Base-by-base conservation (phyloP, 2,797 vertebrate species). In the Platalea minor region DNA sequence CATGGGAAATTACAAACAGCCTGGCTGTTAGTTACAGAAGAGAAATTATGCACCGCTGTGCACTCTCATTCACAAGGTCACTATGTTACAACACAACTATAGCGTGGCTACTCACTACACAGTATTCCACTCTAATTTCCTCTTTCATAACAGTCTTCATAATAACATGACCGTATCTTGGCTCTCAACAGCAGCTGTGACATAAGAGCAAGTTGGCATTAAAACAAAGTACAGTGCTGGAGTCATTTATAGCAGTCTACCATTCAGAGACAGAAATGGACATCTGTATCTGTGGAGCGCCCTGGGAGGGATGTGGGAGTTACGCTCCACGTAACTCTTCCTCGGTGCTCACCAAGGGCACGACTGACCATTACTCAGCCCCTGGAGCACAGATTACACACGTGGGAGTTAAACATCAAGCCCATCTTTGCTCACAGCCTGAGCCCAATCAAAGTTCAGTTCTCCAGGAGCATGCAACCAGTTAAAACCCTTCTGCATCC, bases 1-100 rank as follows among this genome's bases (percentile, higher is more conserved):
- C 86, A 94, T 2, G 51, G 93, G 85, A 95, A 95, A 81, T 97
- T 92, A 97, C 92, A 97, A 96, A 96, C 91, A 88, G 90, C 87
- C 92, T 88, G 90, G 85, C 72, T 50, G 16, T 97, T 95, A 96
- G 93, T 89, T 80, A 75, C 41, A 56, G 72, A 73, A 89, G 63
- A 92, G 73, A 93, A 92, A 56, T 10, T 6, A 80, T 3, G 26
- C 39, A 67, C 85, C 21, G 26, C 65, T n/a, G 86, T 61, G 84
- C 39, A 39, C 74, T 89, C 61, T 85, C 56, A 51, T 24, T 75
- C 64, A 25, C 59, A 65, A 50, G 8, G 29, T 93, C 76, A 92
- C 69, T 41, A 20, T 9, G 39, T 33, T 24, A 95, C 67, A 81
- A 35, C 48, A 82, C 88, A 91, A 21, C 88, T 89, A 43, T 0